A percentile compares a stretch with the other conserved stretches of the same genome.
Evolutionary conservation across 2,888 invertebrate genomes (phyloP).

Genomic region (Mesorhabditis sp.): DNA sequence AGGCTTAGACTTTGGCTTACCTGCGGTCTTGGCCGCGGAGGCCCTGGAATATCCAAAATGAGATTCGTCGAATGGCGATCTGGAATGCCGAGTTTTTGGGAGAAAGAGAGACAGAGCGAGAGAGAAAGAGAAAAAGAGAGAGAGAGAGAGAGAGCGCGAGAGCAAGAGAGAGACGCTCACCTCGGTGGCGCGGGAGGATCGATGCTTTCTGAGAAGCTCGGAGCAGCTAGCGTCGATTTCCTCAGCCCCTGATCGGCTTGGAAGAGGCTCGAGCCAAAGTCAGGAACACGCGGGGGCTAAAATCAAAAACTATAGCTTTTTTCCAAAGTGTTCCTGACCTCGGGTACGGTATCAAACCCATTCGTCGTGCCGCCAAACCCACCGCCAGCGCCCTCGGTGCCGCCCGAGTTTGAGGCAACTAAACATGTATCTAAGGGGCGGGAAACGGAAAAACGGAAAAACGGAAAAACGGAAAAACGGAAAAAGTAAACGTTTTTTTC

Average conservation of each 20-base stretch:
- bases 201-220: not conserved
- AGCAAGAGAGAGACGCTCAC: not conserved
- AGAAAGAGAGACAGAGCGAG: not conserved
- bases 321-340: not conserved
- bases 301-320: not conserved
- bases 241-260: too few relatives aligned
- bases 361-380: conserved; percentile 23
- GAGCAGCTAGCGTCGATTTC: not conserved
- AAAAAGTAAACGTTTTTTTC: not conserved
- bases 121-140: not conserved
- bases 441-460: too few relatives aligned
- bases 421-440: not conserved
- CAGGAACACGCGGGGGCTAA: too few relatives aligned
- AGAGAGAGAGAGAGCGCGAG: not conserved
- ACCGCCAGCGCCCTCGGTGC: conserved; percentile 40
- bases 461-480: too few relatives aligned
- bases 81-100: not conserved
- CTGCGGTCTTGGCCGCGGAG: not conserved
- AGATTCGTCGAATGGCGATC: conserved; percentile 2
- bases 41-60: not conserved
- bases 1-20: not conserved
- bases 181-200: conserved; percentile 1
- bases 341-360: not conserved
- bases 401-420: conserved; percentile 37
- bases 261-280: too few relatives aligned